Evolutionary conservation across 2,113 vertebrate genomes (phyloP), one percentile per base, ranked within the genome.

Genomic region (Eublepharis macularius): DNA sequence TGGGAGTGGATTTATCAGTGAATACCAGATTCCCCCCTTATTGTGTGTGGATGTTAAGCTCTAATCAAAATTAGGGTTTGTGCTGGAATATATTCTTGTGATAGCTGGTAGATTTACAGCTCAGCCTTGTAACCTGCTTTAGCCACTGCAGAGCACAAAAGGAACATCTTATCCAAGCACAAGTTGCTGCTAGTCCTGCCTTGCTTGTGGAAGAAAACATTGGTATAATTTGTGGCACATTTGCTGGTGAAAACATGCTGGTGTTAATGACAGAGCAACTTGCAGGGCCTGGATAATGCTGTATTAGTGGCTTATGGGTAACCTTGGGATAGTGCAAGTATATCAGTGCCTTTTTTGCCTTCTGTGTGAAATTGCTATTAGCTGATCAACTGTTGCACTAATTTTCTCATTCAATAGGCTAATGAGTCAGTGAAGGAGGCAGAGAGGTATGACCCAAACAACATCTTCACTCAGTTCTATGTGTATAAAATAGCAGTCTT

Each of bases 391-490:
- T 91, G 81, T 84, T n/a, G 29, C 80, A 43, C 54, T 84, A 60
- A 85, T 91, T 36, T 82, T 83, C 92, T 89, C 74, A 89, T 34
- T 85, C 93, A 90, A 72, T 88, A 99, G 98, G 98, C 98, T 86
- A 98, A 97, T 92, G 97, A 97, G 54, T 97, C 97, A 60, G 83
- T 98, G 87, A 96, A 94, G 88, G 97, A 98, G 95, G 98, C 97
- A 86, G 96, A 97, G 89, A 95, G 91, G 74, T 94, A 90, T 93
- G 98, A 98, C 88, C 97, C 98, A 86, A 92, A 91, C 93, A 97
- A 93, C 95, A 96, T 98, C 92, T 98, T 98, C 81, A 98, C 98
- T 86, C 98, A 98, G 26, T 98, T 98, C 95, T 97, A 91, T 86
- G 14, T 98, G 77, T 99, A 97, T 95, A 98, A 97, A 96, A 96